Percentiles rank a stretch among this genome's conserved stretches.
Conservation (phyloP, 2,888 invertebrate species). For the Cephus rjabovi region DNA sequence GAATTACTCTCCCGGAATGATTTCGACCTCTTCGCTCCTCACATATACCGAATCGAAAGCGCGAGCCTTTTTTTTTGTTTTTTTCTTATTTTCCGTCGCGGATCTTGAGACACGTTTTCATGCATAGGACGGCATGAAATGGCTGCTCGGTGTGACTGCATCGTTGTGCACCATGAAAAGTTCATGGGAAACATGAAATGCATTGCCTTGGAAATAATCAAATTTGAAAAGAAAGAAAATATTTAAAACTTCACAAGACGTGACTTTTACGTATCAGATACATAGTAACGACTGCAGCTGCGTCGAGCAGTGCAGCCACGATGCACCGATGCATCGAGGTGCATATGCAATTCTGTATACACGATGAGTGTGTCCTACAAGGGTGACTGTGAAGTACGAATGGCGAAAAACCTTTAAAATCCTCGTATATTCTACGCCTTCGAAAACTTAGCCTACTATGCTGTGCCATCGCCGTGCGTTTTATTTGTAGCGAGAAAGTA, state of each 20-base stretch:
- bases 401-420: not conserved
- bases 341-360: not conserved
- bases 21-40: not conserved
- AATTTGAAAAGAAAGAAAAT: not conserved
- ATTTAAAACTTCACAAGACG: not conserved
- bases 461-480: constrained; percentile 10
- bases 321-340: not conserved
- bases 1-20: not conserved
- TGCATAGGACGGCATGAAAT: not conserved
- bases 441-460: not conserved
- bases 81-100: not conserved
- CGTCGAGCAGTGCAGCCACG: not conserved
- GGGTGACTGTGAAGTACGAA: not conserved
- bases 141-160: not conserved
- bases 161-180: not conserved
- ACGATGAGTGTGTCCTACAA: not conserved
- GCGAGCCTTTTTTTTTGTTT: not conserved
- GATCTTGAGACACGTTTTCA: not conserved
- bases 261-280: not conserved
- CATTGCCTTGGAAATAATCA: not conserved
- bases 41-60: not conserved
- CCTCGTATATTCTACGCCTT: not conserved
- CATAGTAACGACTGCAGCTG: not conserved
- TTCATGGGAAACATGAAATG: not conserved
- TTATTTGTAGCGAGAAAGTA: constrained; percentile 6